These are phyloP conservation scores for Desmodus rotundus DNA, from an alignment of 2,113 vertebrate genomes.

Conservation along the genomic window DNA sequence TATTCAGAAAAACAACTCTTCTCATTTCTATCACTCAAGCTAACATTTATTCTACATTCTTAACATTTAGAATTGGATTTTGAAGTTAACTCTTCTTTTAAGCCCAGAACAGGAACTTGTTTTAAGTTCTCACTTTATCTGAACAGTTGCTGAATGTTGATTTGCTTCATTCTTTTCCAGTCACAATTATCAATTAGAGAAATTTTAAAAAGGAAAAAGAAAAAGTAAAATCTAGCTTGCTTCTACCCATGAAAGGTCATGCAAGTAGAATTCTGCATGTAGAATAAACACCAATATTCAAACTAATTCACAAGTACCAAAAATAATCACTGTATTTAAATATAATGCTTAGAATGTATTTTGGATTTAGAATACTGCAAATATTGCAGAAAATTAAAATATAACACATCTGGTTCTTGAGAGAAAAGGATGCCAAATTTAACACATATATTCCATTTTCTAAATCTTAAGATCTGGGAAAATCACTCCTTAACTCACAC, in stretches of 20 bases:
- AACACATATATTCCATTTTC: conserved; percentile 1
- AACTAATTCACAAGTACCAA: not conserved
- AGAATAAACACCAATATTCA: conserved; percentile 7
- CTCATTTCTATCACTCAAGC: not conserved
- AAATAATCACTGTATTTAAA: conserved; percentile 23
- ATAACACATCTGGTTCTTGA: not conserved
- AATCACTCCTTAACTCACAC: not conserved
- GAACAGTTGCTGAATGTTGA: not conserved
- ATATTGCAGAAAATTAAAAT: not conserved
- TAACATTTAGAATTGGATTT: not conserved
- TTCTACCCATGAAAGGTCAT: not conserved
- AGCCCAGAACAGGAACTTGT: not conserved
- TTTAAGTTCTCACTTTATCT: not conserved
- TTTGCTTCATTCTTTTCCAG: not conserved
- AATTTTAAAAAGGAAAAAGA: not conserved
- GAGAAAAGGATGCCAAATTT: not conserved
- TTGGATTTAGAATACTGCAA: not conserved
- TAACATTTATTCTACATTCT: not conserved
- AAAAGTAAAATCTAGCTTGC: not conserved
- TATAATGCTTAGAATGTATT: not conserved
- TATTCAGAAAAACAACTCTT: not conserved
- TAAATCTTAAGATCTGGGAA: not conserved
- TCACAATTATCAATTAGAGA: not conserved
- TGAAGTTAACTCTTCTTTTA: not conserved
- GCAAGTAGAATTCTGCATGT: not conserved